A percentile compares a stretch with the other conserved stretches of the same genome.
These are phyloP conservation scores for Cabera pusaria DNA, from an alignment of 2,888 invertebrate species.

Conservation along the genomic window DNA sequence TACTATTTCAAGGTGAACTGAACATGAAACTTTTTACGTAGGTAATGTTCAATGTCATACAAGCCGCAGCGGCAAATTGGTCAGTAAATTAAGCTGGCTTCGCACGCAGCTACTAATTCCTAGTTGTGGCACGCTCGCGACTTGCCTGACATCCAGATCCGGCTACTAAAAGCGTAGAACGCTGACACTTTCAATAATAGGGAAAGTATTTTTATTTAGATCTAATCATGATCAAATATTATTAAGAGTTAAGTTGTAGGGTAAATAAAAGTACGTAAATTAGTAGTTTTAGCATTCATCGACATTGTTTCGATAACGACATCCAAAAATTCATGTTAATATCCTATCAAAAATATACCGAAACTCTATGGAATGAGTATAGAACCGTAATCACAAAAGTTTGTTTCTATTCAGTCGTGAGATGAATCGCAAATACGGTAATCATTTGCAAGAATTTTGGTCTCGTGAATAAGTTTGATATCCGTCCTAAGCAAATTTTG, in stretches of 20 bases:
- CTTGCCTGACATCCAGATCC: too few relatives aligned
- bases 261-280: too few relatives aligned
- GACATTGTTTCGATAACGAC: too few relatives aligned
- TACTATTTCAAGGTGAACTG: slow-evolving; percentile 65
- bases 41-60: slow-evolving; percentile 70
- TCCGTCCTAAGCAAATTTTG: slow-evolving; percentile 1
- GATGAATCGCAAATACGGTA: slow-evolving; percentile 10
- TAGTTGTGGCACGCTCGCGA: slow-evolving; percentile 2
- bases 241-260: too few relatives aligned
- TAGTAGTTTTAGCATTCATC: too few relatives aligned
- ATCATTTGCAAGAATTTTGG: slow-evolving; percentile 14
- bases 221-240: too few relatives aligned
- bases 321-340: too few relatives aligned
- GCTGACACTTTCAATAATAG: too few relatives aligned
- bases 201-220: too few relatives aligned
- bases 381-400: slow-evolving; percentile 9
- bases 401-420: slow-evolving; percentile 9
- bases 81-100: slow-evolving; percentile 42
- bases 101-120: slow-evolving; percentile 10
- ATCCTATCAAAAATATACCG: too few relatives aligned
- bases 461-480: slow-evolving; percentile 4
- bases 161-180: too few relatives aligned
- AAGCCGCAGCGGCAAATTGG: slow-evolving; percentile 70
- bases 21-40: slow-evolving; percentile 57
- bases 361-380: too few relatives aligned